Evolutionary conservation across 2,113 vertebrate genomes (phyloP).

Genomic region (Phaethon lepturus): DNA sequence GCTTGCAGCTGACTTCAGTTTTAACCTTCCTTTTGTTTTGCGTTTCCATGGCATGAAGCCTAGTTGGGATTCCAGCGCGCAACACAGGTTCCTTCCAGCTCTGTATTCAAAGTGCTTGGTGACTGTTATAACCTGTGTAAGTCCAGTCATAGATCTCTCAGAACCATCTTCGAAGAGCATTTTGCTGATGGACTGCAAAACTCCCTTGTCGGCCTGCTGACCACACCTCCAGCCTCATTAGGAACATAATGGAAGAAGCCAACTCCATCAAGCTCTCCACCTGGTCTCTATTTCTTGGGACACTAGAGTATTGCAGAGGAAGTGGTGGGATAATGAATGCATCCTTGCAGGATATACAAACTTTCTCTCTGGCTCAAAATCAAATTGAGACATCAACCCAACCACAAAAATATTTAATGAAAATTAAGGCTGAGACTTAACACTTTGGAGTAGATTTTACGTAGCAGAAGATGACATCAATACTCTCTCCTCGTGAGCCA

Average conservation of each 20-base stretch:
- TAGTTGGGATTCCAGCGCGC: not conserved
- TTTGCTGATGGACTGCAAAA: not conserved
- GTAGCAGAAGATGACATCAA: constrained; percentile 26
- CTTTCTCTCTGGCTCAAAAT: constrained; percentile 30
- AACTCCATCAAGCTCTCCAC: not conserved
- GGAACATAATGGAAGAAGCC: not conserved
- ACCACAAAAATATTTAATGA: not conserved
- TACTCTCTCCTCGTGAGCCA: not conserved
- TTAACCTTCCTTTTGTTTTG: not conserved
- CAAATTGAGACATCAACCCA: constrained; percentile 38
- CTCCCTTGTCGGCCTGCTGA: not conserved
- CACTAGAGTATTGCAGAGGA: not conserved
- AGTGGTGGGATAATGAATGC: constrained; percentile 27
- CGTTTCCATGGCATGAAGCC: fast-evolving
- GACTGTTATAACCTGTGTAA: not conserved
- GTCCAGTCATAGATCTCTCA: not conserved
- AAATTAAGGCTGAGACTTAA: constrained; percentile 20
- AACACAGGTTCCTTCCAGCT: not conserved
- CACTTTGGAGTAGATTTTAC: not conserved
- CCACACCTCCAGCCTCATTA: not conserved
- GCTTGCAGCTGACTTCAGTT: not conserved
- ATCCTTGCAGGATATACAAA: constrained; percentile 20
- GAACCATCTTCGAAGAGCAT: not conserved
- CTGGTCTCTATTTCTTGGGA: constrained; percentile 26
- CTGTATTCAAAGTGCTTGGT: not conserved